Conservation (phyloP, 2,113 vertebrate species). For the Colossoma macropomum region DNA sequence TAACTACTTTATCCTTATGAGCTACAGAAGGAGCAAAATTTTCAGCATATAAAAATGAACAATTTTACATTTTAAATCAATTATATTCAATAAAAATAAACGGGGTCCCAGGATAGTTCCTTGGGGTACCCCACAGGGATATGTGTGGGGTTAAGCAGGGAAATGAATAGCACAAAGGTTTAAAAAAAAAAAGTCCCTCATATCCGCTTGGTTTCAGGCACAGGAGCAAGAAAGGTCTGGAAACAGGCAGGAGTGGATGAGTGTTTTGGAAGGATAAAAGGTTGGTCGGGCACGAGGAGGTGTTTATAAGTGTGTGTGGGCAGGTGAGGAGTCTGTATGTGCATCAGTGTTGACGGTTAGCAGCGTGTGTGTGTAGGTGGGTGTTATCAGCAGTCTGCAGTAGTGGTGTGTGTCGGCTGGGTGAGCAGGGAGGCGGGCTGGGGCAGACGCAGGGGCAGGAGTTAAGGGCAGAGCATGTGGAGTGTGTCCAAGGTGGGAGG, state of each 20-base stretch:
- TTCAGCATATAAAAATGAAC: too few species aligned
- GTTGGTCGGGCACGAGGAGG: slow-evolving; percentile 20
- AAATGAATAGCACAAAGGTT: slow-evolving; percentile 8
- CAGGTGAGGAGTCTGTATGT: background rate
- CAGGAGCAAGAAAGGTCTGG: slow-evolving; percentile 18
- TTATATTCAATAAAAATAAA: background rate
- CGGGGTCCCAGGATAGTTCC: background rate
- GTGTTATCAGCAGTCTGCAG: slow-evolving; percentile 76
- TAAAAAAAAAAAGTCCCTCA: background rate
- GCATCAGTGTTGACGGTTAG: slow-evolving; percentile 28
- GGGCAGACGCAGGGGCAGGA: slow-evolving; percentile 46
- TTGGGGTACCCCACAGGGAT: background rate
- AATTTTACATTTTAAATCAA: too few species aligned
- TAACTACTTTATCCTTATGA: too few species aligned
- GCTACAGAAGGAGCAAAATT: too few species aligned
- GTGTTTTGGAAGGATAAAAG: slow-evolving; percentile 47
- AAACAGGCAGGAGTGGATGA: slow-evolving; percentile 29
- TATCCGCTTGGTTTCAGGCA: slow-evolving; percentile 14
- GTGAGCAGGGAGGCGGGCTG: slow-evolving; percentile 54
- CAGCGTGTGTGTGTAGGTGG: slow-evolving; percentile 56
- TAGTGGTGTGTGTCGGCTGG: slow-evolving; percentile 55
- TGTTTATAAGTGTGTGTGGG: slow-evolving; percentile 3
- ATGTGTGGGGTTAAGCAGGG: background rate
- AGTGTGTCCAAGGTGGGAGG: slow-evolving; percentile 61
- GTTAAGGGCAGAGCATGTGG: slow-evolving; percentile 56